phyloP scores from a whole-genome alignment of 2,113 vertebrate genomes.

The Halichoerus grypus region DNA sequence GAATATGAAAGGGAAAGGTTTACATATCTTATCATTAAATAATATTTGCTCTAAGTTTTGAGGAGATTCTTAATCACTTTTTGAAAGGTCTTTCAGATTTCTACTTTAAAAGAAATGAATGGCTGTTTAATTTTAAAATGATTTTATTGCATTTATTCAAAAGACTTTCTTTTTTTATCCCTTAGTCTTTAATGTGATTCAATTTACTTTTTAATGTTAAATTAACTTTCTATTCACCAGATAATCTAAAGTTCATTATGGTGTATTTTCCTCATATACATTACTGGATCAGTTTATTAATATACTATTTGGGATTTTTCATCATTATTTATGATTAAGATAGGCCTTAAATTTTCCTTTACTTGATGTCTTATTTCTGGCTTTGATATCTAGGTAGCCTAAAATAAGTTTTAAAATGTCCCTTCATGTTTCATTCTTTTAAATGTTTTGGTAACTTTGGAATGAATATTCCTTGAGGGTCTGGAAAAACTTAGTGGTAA shows the following conservation, averaged over 20 bases:
- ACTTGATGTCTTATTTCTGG: not conserved
- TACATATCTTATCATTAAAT: not conserved
- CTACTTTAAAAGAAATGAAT: not conserved
- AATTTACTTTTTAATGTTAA: slow-evolving; percentile 1
- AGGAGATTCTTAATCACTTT: not conserved
- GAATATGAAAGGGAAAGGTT: not conserved
- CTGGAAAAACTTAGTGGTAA: not conserved
- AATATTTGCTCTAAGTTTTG: not conserved
- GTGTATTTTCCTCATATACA: not conserved
- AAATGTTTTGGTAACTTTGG: not conserved
- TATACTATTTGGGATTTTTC: not conserved
- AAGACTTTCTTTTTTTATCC: not conserved
- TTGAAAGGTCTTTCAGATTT: not conserved
- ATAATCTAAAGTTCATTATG: not conserved
- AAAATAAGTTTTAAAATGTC: not conserved
- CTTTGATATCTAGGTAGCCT: not conserved
- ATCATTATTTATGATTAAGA: not conserved
- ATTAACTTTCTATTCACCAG: not conserved
- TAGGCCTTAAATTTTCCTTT: not conserved
- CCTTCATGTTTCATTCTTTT: not conserved
- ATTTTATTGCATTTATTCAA: not conserved
- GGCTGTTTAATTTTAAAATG: slow-evolving; percentile 7
- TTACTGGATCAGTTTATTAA: not conserved
- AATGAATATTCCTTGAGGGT: not conserved
- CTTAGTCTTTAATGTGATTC: not conserved